Evolutionary conservation across 2,888 invertebrate species (phyloP), one percentile per base, ranked within the genome.

Genomic region (Sinelater perroti): DNA sequence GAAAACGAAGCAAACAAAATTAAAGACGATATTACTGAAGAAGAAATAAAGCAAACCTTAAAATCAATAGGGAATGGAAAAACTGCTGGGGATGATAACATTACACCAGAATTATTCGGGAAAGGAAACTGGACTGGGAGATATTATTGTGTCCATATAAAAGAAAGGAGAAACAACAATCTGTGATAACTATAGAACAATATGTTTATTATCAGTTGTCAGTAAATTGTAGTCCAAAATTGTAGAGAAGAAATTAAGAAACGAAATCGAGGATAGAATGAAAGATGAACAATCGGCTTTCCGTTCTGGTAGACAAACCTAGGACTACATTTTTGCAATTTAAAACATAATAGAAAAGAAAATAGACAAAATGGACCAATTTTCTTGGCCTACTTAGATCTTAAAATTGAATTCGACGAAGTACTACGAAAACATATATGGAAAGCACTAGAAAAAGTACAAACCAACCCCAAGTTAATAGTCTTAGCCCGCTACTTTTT

Each of bases 131-230:
- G 16, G 35, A 16, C 10, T 35, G 17, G 35, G 17, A 35, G 10
- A 35, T 33, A 35, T 35, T 8, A 35, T 35, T 2, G 35, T 35
- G 35, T 18, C 8, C 6, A 35, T 35, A 35, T 17, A 35, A 16
- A 35, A 35, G 16, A 35, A 3, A 17, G 35, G 35, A 31, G 2
- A 31, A 35, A 35, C 35, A 2, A 35, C 35, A 35, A 14, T 1
- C 17, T 35, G 16, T 14, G 35, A 35, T 1, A 35, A 35, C 14
- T 42, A 42, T 14, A 42, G 24, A 13, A n/a, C 24, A 42, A 42
- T 42, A 24, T 21, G 26, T 2, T n/a, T 42, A 14, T 42, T 13
- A 21, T 14, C 3, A 38, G 14, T 28, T 17, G 28, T 26, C 10
- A 8, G 8, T 14, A 42, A 42, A 42, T 5, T 42, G 10, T 18